A percentile compares a stretch with the other conserved stretches of the same genome.
Conservation (phyloP, 2,797 vertebrate species). For the Nothura maculosa region DNA sequence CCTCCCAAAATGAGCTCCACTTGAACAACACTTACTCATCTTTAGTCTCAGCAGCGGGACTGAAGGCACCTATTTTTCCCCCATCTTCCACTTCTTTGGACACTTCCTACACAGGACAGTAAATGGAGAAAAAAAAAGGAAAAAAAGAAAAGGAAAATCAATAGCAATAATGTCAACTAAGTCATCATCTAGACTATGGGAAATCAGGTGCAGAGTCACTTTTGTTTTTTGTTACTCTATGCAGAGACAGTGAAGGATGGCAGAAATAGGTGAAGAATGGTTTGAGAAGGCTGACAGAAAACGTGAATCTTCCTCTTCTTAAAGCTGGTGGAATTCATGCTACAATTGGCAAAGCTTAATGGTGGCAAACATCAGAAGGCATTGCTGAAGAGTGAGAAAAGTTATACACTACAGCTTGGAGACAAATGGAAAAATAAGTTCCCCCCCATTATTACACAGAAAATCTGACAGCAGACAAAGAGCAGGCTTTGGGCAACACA, state of each 20-base stretch:
- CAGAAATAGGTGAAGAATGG: neutral
- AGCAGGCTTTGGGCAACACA: slow-evolving; percentile 5
- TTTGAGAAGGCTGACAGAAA: neutral
- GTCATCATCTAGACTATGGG: neutral
- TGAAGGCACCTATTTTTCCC: neutral
- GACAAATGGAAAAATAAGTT: slow-evolving; percentile 21
- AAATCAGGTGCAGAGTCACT: neutral
- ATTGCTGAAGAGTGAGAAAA: slow-evolving; percentile 5
- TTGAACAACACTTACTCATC: neutral
- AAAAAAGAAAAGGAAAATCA: too few relatives aligned
- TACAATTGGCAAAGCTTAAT: neutral
- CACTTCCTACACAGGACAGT: neutral
- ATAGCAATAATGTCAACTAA: neutral
- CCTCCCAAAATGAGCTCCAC: neutral
- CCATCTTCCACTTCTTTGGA: neutral
- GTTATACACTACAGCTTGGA: neutral
- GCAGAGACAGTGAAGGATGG: rapidly evolving
- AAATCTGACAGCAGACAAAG: slow-evolving; percentile 45
- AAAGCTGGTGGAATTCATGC: neutral
- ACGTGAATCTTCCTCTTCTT: neutral
- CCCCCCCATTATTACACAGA: rapidly evolving
- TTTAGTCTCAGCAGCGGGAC: neutral
- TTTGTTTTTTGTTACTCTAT: neutral
- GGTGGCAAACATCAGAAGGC: neutral
- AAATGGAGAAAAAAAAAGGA: neutral